Conservation (phyloP, 2,113 vertebrate species). For the Channa argus region DNA sequence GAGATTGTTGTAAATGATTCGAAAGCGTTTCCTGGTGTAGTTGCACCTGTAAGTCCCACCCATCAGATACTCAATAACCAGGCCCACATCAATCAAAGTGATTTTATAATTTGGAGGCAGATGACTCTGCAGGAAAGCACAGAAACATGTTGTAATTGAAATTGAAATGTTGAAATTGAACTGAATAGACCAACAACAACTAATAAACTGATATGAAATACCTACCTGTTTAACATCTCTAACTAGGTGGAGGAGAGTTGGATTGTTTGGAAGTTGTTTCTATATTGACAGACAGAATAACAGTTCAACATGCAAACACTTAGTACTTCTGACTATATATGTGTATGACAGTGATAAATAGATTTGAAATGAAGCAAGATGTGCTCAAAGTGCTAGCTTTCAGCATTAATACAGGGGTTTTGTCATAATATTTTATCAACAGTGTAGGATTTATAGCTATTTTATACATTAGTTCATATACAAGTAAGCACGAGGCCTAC, state of each 20-base stretch:
- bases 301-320: not conserved
- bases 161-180: not conserved
- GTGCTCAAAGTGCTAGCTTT: too few species aligned
- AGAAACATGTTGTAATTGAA: not conserved
- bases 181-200: not conserved
- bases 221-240: constrained; percentile 97
- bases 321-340: too few species aligned
- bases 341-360: too few species aligned
- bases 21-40: constrained; percentile 95
- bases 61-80: constrained; percentile 98
- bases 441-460: too few species aligned
- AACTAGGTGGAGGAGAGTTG: constrained; percentile 94
- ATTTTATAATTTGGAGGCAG: constrained; percentile 98
- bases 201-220: not conserved
- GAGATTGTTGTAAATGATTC: constrained; percentile 97
- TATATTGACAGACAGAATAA: constrained; percentile 64
- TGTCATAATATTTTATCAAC: too few species aligned
- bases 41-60: constrained; percentile 98
- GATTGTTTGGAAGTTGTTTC: constrained; percentile 97
- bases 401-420: too few species aligned
- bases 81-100: constrained; percentile 95
- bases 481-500: too few species aligned
- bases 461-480: too few species aligned
- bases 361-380: too few species aligned
- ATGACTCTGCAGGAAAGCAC: constrained; percentile 87